A percentile compares a stretch with the other conserved stretches of the same genome.
phyloP scores from a whole-genome alignment of 1,140 invertebrate species.

The Diprion similis region DNA sequence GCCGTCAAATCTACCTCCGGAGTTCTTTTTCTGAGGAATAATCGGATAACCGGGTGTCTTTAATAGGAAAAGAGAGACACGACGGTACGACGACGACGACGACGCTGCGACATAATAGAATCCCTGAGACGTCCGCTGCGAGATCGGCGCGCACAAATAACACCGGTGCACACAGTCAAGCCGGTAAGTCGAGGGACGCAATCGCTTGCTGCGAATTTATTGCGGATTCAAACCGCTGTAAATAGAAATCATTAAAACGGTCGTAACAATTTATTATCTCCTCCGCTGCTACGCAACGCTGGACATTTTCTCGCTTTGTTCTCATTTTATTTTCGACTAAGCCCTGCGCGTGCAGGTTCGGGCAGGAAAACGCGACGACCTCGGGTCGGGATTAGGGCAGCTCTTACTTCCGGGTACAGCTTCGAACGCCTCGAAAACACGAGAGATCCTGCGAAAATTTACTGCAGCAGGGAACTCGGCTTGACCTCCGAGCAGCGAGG shows the following conservation, averaged over 20 bases:
- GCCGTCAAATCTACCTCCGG: too few species aligned
- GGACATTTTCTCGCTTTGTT: background rate
- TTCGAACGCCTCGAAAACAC: slow-evolving; percentile 14
- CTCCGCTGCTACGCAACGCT: slow-evolving; percentile 15
- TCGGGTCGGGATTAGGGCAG: slow-evolving; percentile 28
- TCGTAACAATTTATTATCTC: slow-evolving; percentile 29
- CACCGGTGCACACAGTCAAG: slow-evolving; percentile 30
- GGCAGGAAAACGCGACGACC: slow-evolving; percentile 21
- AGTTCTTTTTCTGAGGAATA: too few species aligned
- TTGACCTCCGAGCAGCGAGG: too few species aligned
- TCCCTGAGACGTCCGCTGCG: slow-evolving; percentile 25
- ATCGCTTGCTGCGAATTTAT: slow-evolving; percentile 32
- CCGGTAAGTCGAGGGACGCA: slow-evolving; percentile 24
- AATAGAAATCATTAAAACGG: slow-evolving; percentile 38
- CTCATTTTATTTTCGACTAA: background rate
- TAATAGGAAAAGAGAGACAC: background rate
- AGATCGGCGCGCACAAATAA: slow-evolving; percentile 32
- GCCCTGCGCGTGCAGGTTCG: too few species aligned
- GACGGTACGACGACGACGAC: too few species aligned
- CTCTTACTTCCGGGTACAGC: slow-evolving; percentile 13
- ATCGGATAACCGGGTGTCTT: too few species aligned
- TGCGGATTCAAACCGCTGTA: slow-evolving; percentile 34
- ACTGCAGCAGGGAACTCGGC: too few species aligned
- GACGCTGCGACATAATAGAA: too few species aligned
- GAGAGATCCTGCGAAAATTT: slow-evolving; percentile 20